Base-by-base conservation (phyloP, 2,888 invertebrate genomes). In the Phortica okadai region DNA sequence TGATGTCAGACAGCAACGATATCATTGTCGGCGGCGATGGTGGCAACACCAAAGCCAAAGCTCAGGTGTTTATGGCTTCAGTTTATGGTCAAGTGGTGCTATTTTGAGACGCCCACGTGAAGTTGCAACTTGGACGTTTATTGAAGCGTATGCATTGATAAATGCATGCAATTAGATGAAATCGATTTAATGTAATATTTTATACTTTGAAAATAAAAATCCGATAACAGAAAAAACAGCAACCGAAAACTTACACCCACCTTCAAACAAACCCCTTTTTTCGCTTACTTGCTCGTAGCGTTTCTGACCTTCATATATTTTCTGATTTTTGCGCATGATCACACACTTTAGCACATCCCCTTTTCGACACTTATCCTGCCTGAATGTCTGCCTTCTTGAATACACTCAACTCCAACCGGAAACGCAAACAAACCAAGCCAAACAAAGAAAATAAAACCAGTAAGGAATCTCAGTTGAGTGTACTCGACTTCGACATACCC, bases 391-490 rank as follows among this genome's bases (percentile, higher is more conserved):
- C 62, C 75, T 75, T 72, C 72, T 62, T 16, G 3, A 14, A 21
- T 16, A 62, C 64, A 74, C 73, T 79, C 73, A 77, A 54, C 16
- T 54, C 74, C 72, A 82, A 76, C 86, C 86, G 86, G 85, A 85
- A 86, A 81, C 81, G 42, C 76, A 80, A 77, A 82, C 77, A 75
- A 69, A 69, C 70, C 77, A 75, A 79, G 79, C 73, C 78, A 50
- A 14, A 50, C 10, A 6, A 50, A 76, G 73, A 77, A 78, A 59
- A 75, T 54, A 78, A 75, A 73, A 74, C 74, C 69, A 75, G 56
- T 54, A 21, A 21, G 21, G 21, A 21, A 21, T 21, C 21, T 21
- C 21, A 21, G 21, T 21, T 1, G 21, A 21, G 21, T 0, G 21
- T 21, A 21, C 21, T 21, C 21, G 21, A 21, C 21, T 21, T 21